Conservation (phyloP, 2,888 invertebrate species). For the Escarpia spicata region DNA sequence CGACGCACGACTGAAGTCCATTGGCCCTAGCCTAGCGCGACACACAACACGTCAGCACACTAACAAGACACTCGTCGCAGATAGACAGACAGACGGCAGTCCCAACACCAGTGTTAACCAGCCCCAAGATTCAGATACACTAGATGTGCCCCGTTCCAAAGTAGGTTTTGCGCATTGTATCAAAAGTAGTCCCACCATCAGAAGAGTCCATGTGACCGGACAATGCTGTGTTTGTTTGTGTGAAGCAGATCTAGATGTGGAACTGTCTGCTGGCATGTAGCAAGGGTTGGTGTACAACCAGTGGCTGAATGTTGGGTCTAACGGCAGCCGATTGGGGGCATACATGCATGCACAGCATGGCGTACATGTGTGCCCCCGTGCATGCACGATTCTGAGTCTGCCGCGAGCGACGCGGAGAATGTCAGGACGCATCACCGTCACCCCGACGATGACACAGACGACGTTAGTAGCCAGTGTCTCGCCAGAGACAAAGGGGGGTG, state of each 20-base stretch:
- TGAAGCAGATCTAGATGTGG: background rate
- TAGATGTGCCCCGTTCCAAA: background rate
- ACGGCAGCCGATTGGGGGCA: background rate
- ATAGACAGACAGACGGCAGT: background rate
- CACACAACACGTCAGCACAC: background rate
- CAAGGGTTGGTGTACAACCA: background rate
- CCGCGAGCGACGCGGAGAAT: background rate
- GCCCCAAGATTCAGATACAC: conserved; percentile 4
- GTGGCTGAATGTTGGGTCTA: background rate
- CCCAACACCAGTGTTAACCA: conserved; percentile 12
- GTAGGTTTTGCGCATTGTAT: background rate
- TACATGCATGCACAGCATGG: background rate
- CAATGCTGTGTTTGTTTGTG: background rate
- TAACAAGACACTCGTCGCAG: background rate
- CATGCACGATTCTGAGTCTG: background rate
- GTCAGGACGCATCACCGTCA: background rate
- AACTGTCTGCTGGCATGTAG: background rate
- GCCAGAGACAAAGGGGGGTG: background rate
- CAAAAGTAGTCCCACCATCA: background rate
- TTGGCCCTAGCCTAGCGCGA: conserved; percentile 84
- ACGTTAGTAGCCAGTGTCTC: background rate
- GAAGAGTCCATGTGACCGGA: background rate
- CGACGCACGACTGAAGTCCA: conserved; percentile 93
- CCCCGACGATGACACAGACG: background rate
- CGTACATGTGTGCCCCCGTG: background rate